phyloP scores from a whole-genome alignment of 2,888 invertebrate species.

The Amiota minor region DNA sequence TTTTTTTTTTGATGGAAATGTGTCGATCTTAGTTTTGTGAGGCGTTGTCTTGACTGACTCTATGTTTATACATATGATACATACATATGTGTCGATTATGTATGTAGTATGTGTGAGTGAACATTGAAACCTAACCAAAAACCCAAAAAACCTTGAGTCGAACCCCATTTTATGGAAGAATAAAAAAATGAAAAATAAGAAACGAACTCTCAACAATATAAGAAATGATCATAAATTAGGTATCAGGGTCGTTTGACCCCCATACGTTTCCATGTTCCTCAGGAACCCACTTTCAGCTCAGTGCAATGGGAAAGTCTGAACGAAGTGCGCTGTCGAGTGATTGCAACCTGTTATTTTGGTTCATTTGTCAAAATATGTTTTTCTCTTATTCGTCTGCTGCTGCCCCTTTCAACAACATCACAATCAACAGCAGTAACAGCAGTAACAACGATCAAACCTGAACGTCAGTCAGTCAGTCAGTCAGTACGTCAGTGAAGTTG shows the following conservation, averaged over 20 bases:
- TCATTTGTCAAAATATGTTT: conserved; percentile 74
- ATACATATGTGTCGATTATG: conserved; percentile 62
- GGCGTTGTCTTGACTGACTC: too few species aligned
- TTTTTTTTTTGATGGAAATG: conserved; percentile 50
- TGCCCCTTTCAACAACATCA: too few species aligned
- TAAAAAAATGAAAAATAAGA: conserved; percentile 33
- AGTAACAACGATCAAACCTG: too few species aligned
- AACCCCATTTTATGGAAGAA: conserved; percentile 41
- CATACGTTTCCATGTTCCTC: conserved; percentile 64
- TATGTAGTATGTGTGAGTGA: conserved; percentile 48
- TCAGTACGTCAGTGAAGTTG: conserved; percentile 32
- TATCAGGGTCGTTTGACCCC: conserved; percentile 70
- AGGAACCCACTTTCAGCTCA: conserved; percentile 18
- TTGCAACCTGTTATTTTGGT: conserved; percentile 74
- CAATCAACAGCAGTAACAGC: too few species aligned
- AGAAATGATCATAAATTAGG: conserved; percentile 70
- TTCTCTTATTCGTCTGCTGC: conserved; percentile 33
- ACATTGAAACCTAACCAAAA: background rate
- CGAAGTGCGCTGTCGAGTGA: conserved; percentile 51
- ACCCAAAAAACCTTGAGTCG: conserved; percentile 33
- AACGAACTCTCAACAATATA: conserved; percentile 37
- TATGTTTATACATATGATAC: too few species aligned
- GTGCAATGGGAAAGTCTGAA: conserved; percentile 37
- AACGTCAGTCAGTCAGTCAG: too few species aligned
- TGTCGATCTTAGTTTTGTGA: conserved; percentile 41